phyloP scores from a whole-genome alignment of 2,888 invertebrate genomes.

The Cryptops parisi region DNA sequence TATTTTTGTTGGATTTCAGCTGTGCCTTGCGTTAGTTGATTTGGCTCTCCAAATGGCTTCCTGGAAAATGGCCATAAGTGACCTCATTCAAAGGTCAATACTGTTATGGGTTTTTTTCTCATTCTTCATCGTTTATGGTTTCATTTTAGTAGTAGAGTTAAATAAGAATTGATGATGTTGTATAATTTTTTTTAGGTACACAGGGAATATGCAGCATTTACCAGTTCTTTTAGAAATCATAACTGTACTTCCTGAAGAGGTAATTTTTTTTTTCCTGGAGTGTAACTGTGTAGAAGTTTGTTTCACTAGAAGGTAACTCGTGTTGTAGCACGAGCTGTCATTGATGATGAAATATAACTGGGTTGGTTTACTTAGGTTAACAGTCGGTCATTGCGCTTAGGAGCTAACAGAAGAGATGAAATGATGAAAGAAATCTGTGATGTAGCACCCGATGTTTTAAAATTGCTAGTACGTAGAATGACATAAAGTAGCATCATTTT shows the following conservation, averaged over 20 bases:
- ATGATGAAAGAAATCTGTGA: conserved; percentile 61
- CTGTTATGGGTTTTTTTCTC: too few relatives aligned
- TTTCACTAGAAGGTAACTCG: too few relatives aligned
- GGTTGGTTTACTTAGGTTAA: conserved; percentile 26
- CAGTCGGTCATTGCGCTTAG: conserved; percentile 43
- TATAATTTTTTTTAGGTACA: conserved; percentile 25
- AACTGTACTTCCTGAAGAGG: conserved; percentile 90
- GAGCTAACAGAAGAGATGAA: conserved; percentile 77
- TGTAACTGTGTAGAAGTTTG: too few relatives aligned
- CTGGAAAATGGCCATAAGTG: conserved; percentile 78
- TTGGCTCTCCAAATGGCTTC: conserved; percentile 81
- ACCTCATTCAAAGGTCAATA: conserved; percentile 63
- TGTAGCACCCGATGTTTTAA: conserved; percentile 58
- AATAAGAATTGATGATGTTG: neutral
- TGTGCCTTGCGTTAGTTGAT: conserved; percentile 86
- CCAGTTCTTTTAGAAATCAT: conserved; percentile 82
- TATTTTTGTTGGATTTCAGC: conserved; percentile 31
- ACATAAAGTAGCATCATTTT: neutral
- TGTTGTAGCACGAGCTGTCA: too few relatives aligned
- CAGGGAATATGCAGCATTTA: conserved; percentile 36
- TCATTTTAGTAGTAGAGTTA: too few relatives aligned
- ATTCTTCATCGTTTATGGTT: too few relatives aligned
- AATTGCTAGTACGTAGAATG: conserved; percentile 47
- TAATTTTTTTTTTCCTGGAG: conserved; percentile 42
- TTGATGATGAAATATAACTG: too few relatives aligned